Evolutionary conservation across 2,888 invertebrate species (phyloP), one percentile per base, ranked within the genome.

Genomic region (Hyposoter didymator): DNA sequence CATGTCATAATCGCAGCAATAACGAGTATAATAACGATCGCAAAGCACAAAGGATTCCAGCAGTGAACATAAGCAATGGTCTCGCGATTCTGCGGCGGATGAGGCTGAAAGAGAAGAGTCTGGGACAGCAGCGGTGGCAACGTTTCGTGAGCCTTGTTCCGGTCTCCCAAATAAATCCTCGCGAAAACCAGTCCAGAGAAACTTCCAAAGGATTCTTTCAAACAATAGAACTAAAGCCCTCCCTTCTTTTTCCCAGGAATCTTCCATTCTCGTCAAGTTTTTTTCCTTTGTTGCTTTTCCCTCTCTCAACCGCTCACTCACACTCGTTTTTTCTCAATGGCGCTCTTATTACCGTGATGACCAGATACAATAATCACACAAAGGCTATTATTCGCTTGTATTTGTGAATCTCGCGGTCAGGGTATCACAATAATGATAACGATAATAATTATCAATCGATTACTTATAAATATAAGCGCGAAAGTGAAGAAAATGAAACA

Each of bases 21-120:
- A 83, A 85, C 82, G 82, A 80, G 76, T 52, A 85, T 82, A 85
- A 85, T 85, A 85, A 85, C 79, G 78, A 82, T 85, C 66, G 85
- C 64, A 67, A 59, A 75, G 85, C 59, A 82, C 85, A 83, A 83
- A 85, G 76, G 76, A 62, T 83, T 52, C 66, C 66, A 52, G 79
- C 66, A 52, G 79, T 79, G 85, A 80, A 76, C 74, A 79, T 79
- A 82, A 84, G 84, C 84, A 84, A 75, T 70, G 82, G 78, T 66
- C 72, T 52, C 45, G 55, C 55, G n/a, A 55, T 67, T 52, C 62
- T 70, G 75, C 35, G 75, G 72, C 75, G 75, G 70, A 64, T 32
- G 55, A 78, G 78, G 62, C 12, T 28, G 45, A 43, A 35, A 45
- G 43, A 28, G 43, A 47, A 14, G 69, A 14, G 67, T 28, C 14